Percentiles rank a stretch among this genome's conserved stretches.
phyloP scores from a whole-genome alignment of 1,140 invertebrate species.

The Dendroctonus valens region DNA sequence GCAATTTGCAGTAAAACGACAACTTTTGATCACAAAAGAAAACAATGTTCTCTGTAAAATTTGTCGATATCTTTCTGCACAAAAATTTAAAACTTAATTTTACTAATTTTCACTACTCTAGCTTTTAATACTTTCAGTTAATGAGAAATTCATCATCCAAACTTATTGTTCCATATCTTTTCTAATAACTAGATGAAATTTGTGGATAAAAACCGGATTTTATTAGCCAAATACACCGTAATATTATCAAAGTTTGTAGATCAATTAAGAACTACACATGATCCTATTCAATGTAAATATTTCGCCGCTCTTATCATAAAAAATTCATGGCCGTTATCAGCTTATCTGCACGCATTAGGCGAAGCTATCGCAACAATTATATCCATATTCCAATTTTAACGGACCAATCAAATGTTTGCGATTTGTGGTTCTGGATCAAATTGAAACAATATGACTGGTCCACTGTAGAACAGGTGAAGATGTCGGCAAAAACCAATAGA shows the following conservation, averaged over 20 bases:
- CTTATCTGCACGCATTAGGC: slow-evolving; percentile 10
- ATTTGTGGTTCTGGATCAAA: background rate
- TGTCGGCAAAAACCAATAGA: slow-evolving; percentile 39
- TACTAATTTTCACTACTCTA: too few species aligned
- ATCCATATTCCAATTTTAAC: slow-evolving; percentile 13
- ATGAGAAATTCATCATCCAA: too few species aligned
- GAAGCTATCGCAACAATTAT: slow-evolving; percentile 15
- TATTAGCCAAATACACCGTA: too few species aligned
- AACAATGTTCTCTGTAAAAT: too few species aligned
- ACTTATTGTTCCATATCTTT: too few species aligned
- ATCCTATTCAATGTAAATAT: background rate
- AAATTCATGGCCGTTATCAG: slow-evolving; percentile 13
- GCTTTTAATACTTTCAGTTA: too few species aligned
- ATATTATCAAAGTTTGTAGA: slow-evolving; percentile 1
- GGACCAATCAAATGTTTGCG: slow-evolving; percentile 9
- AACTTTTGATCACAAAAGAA: too few species aligned
- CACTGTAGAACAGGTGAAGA: slow-evolving; percentile 38
- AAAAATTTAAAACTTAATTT: too few species aligned
- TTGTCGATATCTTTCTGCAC: too few species aligned
- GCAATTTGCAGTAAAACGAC: too few species aligned
- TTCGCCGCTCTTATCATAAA: background rate
- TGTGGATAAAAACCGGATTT: too few species aligned
- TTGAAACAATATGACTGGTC: slow-evolving; percentile 6
- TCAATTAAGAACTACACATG: slow-evolving; percentile 3
- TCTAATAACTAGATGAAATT: too few species aligned